These are phyloP conservation scores for Odobenus rosmarus DNA, from an alignment of 2,113 vertebrate species.

Conservation along the genomic window DNA sequence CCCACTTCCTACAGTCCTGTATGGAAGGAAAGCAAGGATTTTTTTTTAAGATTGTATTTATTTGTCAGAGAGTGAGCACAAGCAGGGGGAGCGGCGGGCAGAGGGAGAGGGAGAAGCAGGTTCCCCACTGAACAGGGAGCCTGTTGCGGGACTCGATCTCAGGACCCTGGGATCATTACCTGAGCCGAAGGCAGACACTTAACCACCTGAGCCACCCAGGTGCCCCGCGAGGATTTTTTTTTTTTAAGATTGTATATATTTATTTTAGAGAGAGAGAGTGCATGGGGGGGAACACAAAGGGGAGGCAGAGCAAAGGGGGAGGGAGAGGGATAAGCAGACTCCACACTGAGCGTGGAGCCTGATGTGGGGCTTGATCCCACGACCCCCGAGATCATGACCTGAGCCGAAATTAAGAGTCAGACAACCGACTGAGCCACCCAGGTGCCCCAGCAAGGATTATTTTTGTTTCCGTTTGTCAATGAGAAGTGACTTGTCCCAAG, in stretches of 20 bases:
- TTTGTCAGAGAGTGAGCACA: not conserved
- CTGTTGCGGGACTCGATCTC: no score
- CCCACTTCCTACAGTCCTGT: not conserved
- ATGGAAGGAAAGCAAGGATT: not conserved
- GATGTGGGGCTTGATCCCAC: no score
- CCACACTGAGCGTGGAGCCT: not conserved
- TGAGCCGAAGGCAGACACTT: no score
- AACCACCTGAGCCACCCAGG: no score
- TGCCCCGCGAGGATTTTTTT: not conserved
- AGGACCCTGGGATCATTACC: no score
- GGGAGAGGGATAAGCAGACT: not conserved
- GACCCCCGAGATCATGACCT: not conserved
- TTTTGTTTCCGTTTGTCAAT: not conserved
- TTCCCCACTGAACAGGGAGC: no score
- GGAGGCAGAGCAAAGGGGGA: no score
- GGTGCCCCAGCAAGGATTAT: not conserved
- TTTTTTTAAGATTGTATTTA: not conserved
- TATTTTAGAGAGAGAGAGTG: no score
- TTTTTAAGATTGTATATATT: no score
- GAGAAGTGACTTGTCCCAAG: slow-evolving; percentile 12
- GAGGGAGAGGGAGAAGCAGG: no score
- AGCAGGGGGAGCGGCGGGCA: no score
- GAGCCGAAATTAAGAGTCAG: not conserved
- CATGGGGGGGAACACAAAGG: no score
- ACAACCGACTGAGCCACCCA: not conserved